Evolutionary conservation across 1,140 invertebrate species (phyloP), one percentile per base, ranked within the genome.

Genomic region (Reticulitermes speratus): DNA sequence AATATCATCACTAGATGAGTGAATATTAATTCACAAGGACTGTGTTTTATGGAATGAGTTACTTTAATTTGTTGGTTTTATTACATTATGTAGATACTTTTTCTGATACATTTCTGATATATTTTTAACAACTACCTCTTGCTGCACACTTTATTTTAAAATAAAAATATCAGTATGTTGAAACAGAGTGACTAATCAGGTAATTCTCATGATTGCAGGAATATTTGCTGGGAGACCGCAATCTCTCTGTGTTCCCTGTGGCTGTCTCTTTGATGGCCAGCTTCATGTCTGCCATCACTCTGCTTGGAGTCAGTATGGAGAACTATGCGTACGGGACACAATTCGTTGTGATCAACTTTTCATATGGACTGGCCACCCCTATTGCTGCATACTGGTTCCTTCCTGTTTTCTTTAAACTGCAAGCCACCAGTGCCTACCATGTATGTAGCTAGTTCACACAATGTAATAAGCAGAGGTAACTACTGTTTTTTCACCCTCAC

Each of bases 271-370:
- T 98, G 1, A 97, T 98, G 95, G 96, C 97, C 16, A 98, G 96
- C 75, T 98, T 99, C 89, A 98, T 99, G 96, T 98, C 97, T 1
- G 97, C 97, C 21, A 95, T 98, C 32, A 97, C 97, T 1, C 91
- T 99, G n/a, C 91, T 99, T 38, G 98, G 98, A 21, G 95, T 97
- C 1, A 96, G 96, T 2, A 94, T 95, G 84, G 97, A 98, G 90
- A 97, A 95, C 90, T 98, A 98, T 89, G 94, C 93, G 87, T 96
- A 85, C 90, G 97, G 97, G 48, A 96, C 96, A 85, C 95, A 96
- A 89, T 98, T 97, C 91, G 93, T 96, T 11, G 91, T 96, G 25
- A 97, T 97, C 44, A 97, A 97, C 89, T 86, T 97, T 48, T 92
- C 96, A 0, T 97, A 97, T 89, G 92, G 96, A 0, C 89, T 98